Conservation (phyloP, 2,797 vertebrate species). For the Sebastes iracundus region DNA sequence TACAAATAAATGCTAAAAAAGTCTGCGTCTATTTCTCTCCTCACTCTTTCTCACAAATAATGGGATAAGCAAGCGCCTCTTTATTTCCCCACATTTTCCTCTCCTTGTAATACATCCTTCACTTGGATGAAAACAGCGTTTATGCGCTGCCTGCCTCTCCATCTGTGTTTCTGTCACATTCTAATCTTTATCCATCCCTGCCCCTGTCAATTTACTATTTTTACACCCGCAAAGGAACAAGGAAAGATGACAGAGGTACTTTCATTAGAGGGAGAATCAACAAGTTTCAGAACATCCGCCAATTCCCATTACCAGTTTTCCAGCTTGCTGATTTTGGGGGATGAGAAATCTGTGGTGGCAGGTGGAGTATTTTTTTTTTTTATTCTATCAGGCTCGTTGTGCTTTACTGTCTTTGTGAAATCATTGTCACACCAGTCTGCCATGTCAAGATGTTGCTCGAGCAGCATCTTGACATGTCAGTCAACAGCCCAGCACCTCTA, state of each 20-base stretch:
- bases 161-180: slow-evolving; percentile 3
- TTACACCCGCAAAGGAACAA: background rate
- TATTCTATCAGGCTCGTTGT: background rate
- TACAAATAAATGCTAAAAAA: slow-evolving; percentile 7
- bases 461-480: background rate
- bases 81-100: background rate
- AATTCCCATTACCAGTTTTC: slow-evolving; percentile 15
- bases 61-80: background rate
- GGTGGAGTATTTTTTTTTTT: background rate
- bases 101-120: background rate
- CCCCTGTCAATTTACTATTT: slow-evolving; percentile 29
- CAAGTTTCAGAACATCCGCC: background rate
- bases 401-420: background rate
- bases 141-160: background rate
- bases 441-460: background rate
- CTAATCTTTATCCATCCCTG: slow-evolving; percentile 15
- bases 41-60: background rate
- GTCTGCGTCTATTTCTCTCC: background rate
- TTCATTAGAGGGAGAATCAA: slow-evolving; percentile 21
- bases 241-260: slow-evolving; percentile 8
- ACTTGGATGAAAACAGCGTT: background rate
- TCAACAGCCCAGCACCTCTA: background rate
- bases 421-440: background rate
- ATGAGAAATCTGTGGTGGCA: background rate
- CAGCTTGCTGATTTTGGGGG: slow-evolving; percentile 3